A percentile compares a stretch with the other conserved stretches of the same genome.
phyloP scores from a whole-genome alignment of 2,797 vertebrate genomes.

The Acanthiza pusilla region DNA sequence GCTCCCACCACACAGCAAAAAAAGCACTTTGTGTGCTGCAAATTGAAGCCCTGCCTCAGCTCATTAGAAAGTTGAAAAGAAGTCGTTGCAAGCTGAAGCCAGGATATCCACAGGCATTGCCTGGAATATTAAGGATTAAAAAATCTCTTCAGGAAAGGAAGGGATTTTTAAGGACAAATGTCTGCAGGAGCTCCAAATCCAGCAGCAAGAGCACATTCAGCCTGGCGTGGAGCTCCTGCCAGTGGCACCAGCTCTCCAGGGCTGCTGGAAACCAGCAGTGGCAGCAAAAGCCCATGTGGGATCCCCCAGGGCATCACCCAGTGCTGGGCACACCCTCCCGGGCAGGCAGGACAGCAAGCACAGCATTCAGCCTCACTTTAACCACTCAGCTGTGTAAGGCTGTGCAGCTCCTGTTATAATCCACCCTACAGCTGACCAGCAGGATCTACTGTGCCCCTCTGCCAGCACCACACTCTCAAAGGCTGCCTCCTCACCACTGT shows the following conservation, averaged over 20 bases:
- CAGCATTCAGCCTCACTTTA: rapidly evolving
- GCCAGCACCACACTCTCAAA: not conserved
- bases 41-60: not conserved
- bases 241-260: not conserved
- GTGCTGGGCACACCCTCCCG: rapidly evolving
- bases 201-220: not conserved
- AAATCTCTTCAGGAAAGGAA: not conserved
- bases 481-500: not conserved
- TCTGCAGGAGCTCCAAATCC: constrained; percentile 18
- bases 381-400: not conserved
- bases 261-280: not conserved
- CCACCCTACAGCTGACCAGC: rapidly evolving
- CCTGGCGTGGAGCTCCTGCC: not conserved
- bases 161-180: constrained; percentile 1
- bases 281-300: not conserved
- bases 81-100: not conserved
- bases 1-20: not conserved
- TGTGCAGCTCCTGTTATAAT: not conserved
- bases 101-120: not conserved
- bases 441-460: not conserved
- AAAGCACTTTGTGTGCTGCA: not conserved
- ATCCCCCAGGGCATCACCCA: rapidly evolving
- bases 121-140: not conserved
- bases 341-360: not conserved
- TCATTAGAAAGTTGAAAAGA: not conserved